Evolutionary conservation across 1,140 invertebrate species (phyloP), one percentile per base, ranked within the genome.

Genomic region (Chrysoperla carnea): DNA sequence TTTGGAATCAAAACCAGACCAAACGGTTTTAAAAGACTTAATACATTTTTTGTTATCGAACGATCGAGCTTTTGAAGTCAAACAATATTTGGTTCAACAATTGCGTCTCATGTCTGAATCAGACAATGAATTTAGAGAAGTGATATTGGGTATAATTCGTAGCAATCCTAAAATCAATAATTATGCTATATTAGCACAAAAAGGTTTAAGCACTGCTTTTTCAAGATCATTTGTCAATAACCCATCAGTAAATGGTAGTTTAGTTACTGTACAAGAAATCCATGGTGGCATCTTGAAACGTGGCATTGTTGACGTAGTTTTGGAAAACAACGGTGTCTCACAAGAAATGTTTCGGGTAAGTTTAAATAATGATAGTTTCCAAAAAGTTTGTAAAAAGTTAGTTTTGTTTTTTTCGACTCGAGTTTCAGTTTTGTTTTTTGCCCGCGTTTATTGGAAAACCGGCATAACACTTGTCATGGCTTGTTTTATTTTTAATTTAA

Each of bases 221-320:
- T 69, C 67, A 0, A 68, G 80, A 38, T 58, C 56, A 1, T 75
- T 80, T 9, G 63, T 78, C 6, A 60, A 58, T 15, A 69, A 69
- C 8, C 50, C 60, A 0, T 72, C 72, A 37, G 72, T 68, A 23
- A 84, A 84, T 45, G 82, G 81, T 23, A 72, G 70, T 2, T 62
- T 89, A 8, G 60, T 81, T 0, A 77, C 81, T 6, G 63, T 81
- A n/a, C 77, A 86, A 54, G 82, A 86, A 58, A 76, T 84, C 1
- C 69, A 66, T 11, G 67, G 70, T 29, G 82, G 81, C 13, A 66
- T 89, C 4, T 56, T 86, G 1, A 88, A 87, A 56, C 64, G 79
- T 17, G 83, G 81, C 12, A 64, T 70, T 1, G 82, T 88, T 8
- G 76, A 86, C 56, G 69, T 87, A 8, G 60, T 78, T 15, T 41